phyloP scores from a whole-genome alignment of 2,888 invertebrate species.

The Timandra comae region DNA sequence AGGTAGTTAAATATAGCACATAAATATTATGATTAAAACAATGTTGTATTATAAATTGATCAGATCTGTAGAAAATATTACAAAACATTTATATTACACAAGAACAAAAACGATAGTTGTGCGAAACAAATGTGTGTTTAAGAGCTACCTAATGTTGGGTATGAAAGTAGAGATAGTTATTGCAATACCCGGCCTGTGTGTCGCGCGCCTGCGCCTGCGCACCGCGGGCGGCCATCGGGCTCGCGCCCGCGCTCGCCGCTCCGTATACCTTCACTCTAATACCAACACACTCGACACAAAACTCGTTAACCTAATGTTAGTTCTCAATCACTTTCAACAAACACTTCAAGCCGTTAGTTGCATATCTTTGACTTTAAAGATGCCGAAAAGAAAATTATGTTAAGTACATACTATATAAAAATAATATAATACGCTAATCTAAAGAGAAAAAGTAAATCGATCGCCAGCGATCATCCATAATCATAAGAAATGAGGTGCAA shows the following conservation, averaged over 20 bases:
- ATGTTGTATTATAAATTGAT: constrained; percentile 14
- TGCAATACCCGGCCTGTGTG: constrained; percentile 68
- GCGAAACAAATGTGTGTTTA: constrained; percentile 42
- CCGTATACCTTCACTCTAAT: constrained; percentile 27
- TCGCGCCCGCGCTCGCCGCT: too few relatives aligned
- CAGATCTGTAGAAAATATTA: constrained; percentile 25
- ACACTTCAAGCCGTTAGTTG: constrained; percentile 70
- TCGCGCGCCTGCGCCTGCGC: constrained; percentile 33
- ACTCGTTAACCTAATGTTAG: too few relatives aligned
- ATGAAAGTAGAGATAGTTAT: constrained; percentile 41
- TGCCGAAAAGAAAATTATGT: constrained; percentile 46
- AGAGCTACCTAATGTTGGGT: constrained; percentile 33
- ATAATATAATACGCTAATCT: constrained; percentile 61
- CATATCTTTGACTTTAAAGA: constrained; percentile 47
- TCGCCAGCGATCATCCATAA: constrained; percentile 71
- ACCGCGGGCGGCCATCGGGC: too few relatives aligned
- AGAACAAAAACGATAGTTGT: constrained; percentile 41
- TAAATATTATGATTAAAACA: constrained; percentile 6
- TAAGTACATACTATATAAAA: constrained; percentile 40
- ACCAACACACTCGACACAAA: constrained; percentile 39
- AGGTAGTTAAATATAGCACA: constrained; percentile 18
- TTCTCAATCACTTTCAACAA: constrained; percentile 28
- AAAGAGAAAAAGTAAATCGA: constrained; percentile 65
- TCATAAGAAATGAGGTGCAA: constrained; percentile 67
- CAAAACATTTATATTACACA: constrained; percentile 20